These are phyloP conservation scores for Cryptocephalus moraei DNA, from an alignment of 2,888 invertebrate species.

Conservation along the genomic window DNA sequence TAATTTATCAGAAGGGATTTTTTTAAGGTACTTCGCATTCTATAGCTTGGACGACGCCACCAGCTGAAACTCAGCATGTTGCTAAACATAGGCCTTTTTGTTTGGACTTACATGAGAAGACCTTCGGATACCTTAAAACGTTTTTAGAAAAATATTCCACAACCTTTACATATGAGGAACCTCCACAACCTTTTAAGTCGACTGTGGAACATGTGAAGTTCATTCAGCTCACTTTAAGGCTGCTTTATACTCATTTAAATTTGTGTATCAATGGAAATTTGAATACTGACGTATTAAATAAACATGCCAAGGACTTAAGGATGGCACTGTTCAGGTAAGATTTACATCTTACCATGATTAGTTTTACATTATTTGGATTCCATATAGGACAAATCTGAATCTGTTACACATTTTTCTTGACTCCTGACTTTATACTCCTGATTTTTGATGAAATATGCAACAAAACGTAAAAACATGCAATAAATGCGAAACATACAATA, in stretches of 20 bases:
- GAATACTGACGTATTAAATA: conserved; percentile 39
- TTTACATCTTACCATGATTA: background rate
- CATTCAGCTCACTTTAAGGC: conserved; percentile 45
- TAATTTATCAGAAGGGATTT: background rate
- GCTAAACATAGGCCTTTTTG: conserved; percentile 51
- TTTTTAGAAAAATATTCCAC: conserved; percentile 49
- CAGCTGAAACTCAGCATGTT: conserved; percentile 41
- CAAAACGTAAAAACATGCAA: too few species aligned
- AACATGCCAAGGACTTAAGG: conserved; percentile 44
- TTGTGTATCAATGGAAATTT: conserved; percentile 45
- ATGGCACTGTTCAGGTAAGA: conserved; percentile 44
- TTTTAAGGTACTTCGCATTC: conserved; percentile 47
- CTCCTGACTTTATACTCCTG: too few species aligned
- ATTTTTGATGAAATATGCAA: too few species aligned
- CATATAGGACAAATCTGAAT: too few species aligned
- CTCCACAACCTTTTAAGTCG: conserved; percentile 42
- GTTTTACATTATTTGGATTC: background rate
- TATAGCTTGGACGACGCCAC: conserved; percentile 48
- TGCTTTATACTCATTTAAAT: conserved; percentile 48
- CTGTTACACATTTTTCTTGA: too few species aligned
- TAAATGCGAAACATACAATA: too few species aligned
- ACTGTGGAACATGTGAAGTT: conserved; percentile 45
- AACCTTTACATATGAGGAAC: conserved; percentile 36
- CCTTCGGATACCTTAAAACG: conserved; percentile 43
- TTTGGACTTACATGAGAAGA: conserved; percentile 50